Percentiles rank a stretch among this genome's conserved stretches.
phyloP scores from a whole-genome alignment of 2,113 vertebrate species.

The Hypanus sabinus region DNA sequence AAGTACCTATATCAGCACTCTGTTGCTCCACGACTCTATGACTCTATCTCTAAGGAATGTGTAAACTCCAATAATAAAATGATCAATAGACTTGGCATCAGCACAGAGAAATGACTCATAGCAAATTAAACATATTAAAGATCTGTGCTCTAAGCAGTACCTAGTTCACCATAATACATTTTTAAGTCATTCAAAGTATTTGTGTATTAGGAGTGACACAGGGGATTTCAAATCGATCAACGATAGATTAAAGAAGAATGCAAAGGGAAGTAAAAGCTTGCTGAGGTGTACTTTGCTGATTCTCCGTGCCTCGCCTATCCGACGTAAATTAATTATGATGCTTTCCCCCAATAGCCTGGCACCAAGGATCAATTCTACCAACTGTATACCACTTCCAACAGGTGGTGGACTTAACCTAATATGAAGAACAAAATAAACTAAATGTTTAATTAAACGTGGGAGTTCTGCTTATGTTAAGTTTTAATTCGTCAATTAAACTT shows the following conservation, averaged over 20 bases:
- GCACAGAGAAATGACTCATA: neutral
- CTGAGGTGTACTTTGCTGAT: neutral
- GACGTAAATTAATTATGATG: neutral
- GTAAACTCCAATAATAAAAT: neutral
- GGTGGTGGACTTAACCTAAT: neutral
- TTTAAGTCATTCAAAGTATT: neutral
- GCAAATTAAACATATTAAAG: neutral
- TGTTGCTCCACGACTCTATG: neutral
- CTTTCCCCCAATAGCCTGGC: neutral
- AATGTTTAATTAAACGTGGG: neutral
- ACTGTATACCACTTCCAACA: neutral
- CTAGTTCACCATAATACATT: neutral
- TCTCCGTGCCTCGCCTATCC: neutral
- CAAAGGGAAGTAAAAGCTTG: neutral
- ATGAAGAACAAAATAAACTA: neutral
- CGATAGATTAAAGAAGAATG: neutral
- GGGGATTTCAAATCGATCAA: neutral
- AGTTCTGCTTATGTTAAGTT: neutral
- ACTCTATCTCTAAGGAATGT: neutral
- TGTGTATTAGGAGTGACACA: neutral
- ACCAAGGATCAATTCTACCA: neutral
- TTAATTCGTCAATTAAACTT: neutral
- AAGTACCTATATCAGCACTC: neutral
- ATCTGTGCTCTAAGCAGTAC: neutral
- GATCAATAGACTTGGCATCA: neutral